Percentiles rank a stretch among this genome's conserved stretches.
These are phyloP conservation scores for Enteromius unitaeniatus DNA, from an alignment of 2,797 vertebrate species.

Conservation along the genomic window DNA sequence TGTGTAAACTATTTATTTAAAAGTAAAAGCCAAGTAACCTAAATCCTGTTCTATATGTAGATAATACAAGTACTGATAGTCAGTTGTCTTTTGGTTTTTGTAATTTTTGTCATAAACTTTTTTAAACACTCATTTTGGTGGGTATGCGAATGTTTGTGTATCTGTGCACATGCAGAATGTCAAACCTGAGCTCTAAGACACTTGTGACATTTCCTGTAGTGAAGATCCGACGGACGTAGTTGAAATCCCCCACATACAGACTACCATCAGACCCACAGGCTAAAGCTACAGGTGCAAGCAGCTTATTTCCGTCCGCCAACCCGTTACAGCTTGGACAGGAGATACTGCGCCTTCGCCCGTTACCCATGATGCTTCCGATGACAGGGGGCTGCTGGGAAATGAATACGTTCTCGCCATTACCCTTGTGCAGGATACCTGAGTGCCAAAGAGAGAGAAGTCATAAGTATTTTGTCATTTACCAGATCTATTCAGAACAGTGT, in stretches of 20 bases:
- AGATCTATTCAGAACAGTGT: background rate
- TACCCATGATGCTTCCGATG: conserved; percentile 97
- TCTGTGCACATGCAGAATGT: conserved; percentile 23
- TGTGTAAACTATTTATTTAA: background rate
- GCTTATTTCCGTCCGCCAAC: conserved; percentile 97
- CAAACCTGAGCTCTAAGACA: conserved; percentile 95
- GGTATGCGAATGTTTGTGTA: conserved; percentile 50
- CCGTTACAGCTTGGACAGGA: conserved; percentile 99
- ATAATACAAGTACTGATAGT: conserved; percentile 7
- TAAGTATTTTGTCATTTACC: conserved; percentile 11
- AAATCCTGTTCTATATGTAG: background rate
- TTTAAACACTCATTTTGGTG: conserved; percentile 27
- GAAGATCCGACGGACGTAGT: conserved; percentile 97
- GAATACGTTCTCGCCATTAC: conserved; percentile 96
- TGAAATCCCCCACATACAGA: conserved; percentile 98
- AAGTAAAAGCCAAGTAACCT: conserved; percentile 16
- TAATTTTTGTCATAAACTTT: conserved; percentile 36
- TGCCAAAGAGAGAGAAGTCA: background rate
- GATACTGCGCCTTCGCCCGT: conserved; percentile 93
- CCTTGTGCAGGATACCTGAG: conserved; percentile 96
- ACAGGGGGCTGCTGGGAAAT: conserved; percentile 97
- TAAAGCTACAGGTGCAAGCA: conserved; percentile 93
- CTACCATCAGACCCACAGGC: conserved; percentile 94
- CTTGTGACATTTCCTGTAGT: conserved; percentile 97
- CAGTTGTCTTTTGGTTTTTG: conserved; percentile 20